These are phyloP conservation scores for Tinamus guttatus DNA, from an alignment of 2,113 vertebrate genomes.

Conservation along the genomic window DNA sequence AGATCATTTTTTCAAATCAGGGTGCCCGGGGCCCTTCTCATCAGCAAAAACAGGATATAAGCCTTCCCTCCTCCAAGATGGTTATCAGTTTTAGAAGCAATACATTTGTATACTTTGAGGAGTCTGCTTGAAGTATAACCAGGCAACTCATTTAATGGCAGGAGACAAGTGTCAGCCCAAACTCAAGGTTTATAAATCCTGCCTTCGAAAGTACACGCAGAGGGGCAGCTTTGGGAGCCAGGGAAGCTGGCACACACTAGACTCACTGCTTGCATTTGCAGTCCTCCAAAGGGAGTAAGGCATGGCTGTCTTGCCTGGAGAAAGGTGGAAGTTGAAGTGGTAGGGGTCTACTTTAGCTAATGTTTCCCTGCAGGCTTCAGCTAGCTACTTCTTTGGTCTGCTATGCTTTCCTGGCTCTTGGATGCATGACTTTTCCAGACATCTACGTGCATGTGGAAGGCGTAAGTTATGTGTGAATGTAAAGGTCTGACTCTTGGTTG, in stretches of 20 bases:
- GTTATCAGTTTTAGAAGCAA: constrained; percentile 60
- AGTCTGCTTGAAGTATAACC: constrained; percentile 55
- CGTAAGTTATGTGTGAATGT: neutral
- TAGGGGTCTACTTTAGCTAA: neutral
- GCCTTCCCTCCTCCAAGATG: constrained; percentile 22
- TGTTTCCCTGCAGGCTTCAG: neutral
- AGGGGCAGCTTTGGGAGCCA: constrained; percentile 18
- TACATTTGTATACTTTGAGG: constrained; percentile 56
- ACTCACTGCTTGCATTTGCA: neutral
- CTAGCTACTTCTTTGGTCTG: neutral
- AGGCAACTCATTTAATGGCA: constrained; percentile 42
- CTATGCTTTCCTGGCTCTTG: neutral
- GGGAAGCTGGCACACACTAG: neutral
- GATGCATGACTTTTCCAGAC: neutral
- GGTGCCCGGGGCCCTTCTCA: constrained; percentile 58
- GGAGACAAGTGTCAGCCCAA: constrained; percentile 49
- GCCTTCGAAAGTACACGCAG: constrained; percentile 18
- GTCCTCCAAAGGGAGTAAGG: neutral
- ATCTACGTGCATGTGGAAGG: neutral
- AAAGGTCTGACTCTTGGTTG: neutral
- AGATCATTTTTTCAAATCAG: constrained; percentile 66
- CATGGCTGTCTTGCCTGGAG: neutral
- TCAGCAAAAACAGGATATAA: constrained; percentile 63
- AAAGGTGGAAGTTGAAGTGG: neutral
- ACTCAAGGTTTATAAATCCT: constrained; percentile 25